A percentile compares a stretch with the other conserved stretches of the same genome.
Evolutionary conservation across 2,113 vertebrate genomes (phyloP).

Genomic region (Poeciliopsis retropinna): DNA sequence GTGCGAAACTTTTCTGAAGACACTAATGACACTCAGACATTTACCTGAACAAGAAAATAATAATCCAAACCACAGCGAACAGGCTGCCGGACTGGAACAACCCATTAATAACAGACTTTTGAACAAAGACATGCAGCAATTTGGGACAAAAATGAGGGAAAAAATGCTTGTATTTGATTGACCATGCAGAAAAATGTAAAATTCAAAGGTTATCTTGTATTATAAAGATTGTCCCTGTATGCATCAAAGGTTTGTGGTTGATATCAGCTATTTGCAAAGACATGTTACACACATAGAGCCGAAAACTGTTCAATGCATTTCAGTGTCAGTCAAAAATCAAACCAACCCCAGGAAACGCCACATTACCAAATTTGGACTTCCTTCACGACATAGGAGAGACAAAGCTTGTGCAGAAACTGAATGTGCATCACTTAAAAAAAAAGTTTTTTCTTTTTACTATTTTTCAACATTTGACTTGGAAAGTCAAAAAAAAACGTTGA

Average conservation of each 20-base stretch:
- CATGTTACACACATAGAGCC: neutral
- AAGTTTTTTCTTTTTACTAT: too few species aligned
- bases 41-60: too few species aligned
- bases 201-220: neutral
- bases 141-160: neutral
- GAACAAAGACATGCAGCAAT: neutral
- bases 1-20: too few species aligned
- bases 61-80: too few species aligned
- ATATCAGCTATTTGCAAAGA: neutral
- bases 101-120: too few species aligned
- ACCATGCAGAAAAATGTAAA: neutral
- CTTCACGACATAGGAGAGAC: neutral
- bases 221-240: neutral
- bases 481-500: too few species aligned
- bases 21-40: too few species aligned
- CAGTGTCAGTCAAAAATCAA: neutral
- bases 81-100: too few species aligned
- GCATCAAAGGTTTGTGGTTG: neutral
- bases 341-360: neutral
- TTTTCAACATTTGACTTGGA: too few species aligned
- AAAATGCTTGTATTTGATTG: neutral
- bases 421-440: too few species aligned
- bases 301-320: neutral
- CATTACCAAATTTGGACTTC: constrained; percentile 1
- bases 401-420: neutral